Evolutionary conservation across 2,113 vertebrate genomes (phyloP).

Genomic region (Plectropomus leopardus): DNA sequence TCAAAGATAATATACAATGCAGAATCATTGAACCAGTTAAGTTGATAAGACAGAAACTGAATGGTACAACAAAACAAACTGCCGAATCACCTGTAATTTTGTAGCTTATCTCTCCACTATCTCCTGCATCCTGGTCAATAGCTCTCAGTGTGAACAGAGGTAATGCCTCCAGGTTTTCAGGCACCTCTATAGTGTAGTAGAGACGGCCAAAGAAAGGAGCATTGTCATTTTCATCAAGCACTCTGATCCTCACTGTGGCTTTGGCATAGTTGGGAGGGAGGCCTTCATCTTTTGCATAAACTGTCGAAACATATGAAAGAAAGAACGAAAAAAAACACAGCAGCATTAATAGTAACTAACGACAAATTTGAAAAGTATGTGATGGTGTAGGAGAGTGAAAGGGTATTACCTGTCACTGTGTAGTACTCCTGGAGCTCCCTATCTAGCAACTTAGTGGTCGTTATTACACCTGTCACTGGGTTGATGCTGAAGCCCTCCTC

Average conservation of each 20-base stretch:
- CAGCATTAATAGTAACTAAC: fast-evolving
- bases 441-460: constrained; percentile 87
- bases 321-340: neutral
- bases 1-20: neutral
- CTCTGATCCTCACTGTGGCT: constrained; percentile 86
- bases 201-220: constrained; percentile 88
- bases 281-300: constrained; percentile 93
- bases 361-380: no score
- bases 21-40: neutral
- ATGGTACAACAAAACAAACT: neutral
- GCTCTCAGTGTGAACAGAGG: constrained; percentile 89
- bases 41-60: neutral
- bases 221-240: constrained; percentile 94
- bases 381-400: neutral
- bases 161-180: constrained; percentile 89
- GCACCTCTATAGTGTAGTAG: constrained; percentile 90
- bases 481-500: constrained; percentile 89
- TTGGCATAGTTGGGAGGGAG: constrained; percentile 91
- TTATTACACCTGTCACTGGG: constrained; percentile 89
- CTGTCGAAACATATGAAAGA: constrained; percentile 81
- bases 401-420: constrained; percentile 87
- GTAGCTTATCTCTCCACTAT: constrained; percentile 88
- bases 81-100: constrained; percentile 73
- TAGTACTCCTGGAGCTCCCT: constrained; percentile 90
- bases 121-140: constrained; percentile 89